phyloP scores from a whole-genome alignment of 1,140 invertebrate species.

The Drosophila mayri region DNA sequence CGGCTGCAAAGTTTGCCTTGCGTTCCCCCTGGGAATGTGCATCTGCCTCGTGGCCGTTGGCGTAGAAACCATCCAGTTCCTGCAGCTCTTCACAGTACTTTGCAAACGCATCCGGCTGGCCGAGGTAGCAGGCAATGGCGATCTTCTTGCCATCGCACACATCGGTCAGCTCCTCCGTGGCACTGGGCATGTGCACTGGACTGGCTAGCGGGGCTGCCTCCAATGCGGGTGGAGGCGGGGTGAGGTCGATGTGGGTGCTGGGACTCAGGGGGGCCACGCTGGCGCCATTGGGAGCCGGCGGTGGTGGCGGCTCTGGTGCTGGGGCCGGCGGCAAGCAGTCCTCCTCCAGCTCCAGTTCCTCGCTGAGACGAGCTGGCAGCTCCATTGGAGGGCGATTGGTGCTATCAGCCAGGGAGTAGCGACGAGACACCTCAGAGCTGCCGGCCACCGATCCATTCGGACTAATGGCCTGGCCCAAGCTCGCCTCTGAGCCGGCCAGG shows the following conservation, averaged over 20 bases:
- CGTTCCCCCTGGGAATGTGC: slow-evolving; percentile 85
- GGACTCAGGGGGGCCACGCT: slow-evolving; percentile 65
- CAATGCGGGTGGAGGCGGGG: slow-evolving; percentile 80
- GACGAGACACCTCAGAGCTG: slow-evolving; percentile 75
- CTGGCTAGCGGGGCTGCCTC: slow-evolving; percentile 67
- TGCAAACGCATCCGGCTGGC: slow-evolving; percentile 91
- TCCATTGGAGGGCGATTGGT: slow-evolving; percentile 83
- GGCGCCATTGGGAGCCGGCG: slow-evolving; percentile 54
- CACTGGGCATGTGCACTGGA: slow-evolving; percentile 77
- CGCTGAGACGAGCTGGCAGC: slow-evolving; percentile 85
- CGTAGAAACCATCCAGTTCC: slow-evolving; percentile 86
- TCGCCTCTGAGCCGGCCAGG: slow-evolving; percentile 92
- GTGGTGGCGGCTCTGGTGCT: slow-evolving; percentile 83
- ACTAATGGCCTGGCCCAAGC: slow-evolving; percentile 88
- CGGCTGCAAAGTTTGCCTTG: slow-evolving; percentile 52
- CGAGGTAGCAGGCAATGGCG: slow-evolving; percentile 92
- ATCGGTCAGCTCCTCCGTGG: slow-evolving; percentile 89
- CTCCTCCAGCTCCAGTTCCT: slow-evolving; percentile 86
- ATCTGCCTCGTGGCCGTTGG: slow-evolving; percentile 81
- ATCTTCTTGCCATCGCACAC: slow-evolving; percentile 94
- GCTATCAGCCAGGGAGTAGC: slow-evolving; percentile 85
- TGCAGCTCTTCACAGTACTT: slow-evolving; percentile 89
- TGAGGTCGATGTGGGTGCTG: slow-evolving; percentile 80
- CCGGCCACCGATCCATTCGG: slow-evolving; percentile 85
- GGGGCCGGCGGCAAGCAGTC: slow-evolving; percentile 85